Evolutionary conservation across 2,888 invertebrate species (phyloP), one percentile per base, ranked within the genome.

Genomic region (Parapristionchus giblindavisi): DNA sequence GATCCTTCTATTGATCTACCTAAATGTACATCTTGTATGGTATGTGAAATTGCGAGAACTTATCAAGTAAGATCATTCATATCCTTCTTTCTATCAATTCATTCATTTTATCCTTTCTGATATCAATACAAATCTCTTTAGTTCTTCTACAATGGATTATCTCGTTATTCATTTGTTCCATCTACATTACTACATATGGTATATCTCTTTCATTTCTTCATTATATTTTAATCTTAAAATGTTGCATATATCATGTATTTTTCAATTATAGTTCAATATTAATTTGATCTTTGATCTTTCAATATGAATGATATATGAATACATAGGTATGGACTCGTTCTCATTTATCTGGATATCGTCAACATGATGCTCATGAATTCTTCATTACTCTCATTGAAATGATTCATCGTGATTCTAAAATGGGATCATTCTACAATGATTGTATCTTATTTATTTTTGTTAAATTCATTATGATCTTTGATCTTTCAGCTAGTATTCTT

Each of bases 331-430:
- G 71, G 66, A 60, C 66, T 96, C 95, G 95, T 60, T 92, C 93
- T 74, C 94, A 96, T 89, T 63, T 77, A 43, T 77, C 80, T 54
- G 81, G 83, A 27, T 95, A 96, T 89, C 94, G 96, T 88, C 97
- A 98, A 88, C 97, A 98, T 89, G 98, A 99, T 89, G 98, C 98
- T 34, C 98, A 99, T 88, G 98, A 99, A 90, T 98, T 98, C 90
- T 95, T 98, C 88, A 96, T 98, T 81, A 95, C 96, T 51, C 94
- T 95, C 0, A 91, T 98, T 51, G 75, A 77, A 68, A 75, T 83
- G 70, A 63, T 83, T 38, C 82, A 82, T 60, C 66, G 71, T 58
- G 81, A 83, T 38, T 82, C 78, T 17, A 76, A 75, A 36, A 75
- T 51, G 51, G n/a, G 17, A 17, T 51, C n/a, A n/a, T 51, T 51